Base-by-base conservation (phyloP, 2,888 invertebrate genomes). In the Cataglyphis livida region DNA sequence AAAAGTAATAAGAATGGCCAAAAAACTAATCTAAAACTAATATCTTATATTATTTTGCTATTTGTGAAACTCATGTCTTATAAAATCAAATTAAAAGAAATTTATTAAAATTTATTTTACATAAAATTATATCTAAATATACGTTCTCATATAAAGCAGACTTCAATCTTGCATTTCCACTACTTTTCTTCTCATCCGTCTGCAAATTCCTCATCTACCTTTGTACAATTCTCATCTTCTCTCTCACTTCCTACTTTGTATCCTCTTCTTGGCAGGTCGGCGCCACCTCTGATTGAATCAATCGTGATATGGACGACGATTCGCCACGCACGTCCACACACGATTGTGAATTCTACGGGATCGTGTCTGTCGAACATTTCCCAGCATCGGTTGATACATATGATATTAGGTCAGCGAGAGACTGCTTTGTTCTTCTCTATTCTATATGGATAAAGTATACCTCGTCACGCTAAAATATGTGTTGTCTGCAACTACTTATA, bases 211-310 rank as follows among this genome's bases (percentile, higher is more conserved):
- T 75, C 75, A 75, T 51, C 61, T 64, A 54, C 78, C 48, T 54
- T 32, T 15, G n/a, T 32, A 68, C 54, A 38, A 59, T 65, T 75
- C 68, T 70, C 75, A 51, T 66, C 25, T 59, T 51, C 9, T 64
- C 32, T 66, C 59, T 70, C 61, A 38, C 65, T 73, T 65, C 51
- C 54, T 64, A 51, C 28, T 81, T 71, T 41, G 18, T 79, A 81
- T 75, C 85, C 73, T 82, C 78, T 76, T 66, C 84, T 70, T 61
- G 73, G 75, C 66, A 48, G 83, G 84, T 87, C 84, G 93, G 93
- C 93, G 93, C 93, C 93, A 92, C 91, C 89, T 92, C 88, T 92
- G 92, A 93, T 93, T 91, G 91, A 92, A 93, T 92, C 89, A 89
- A 87, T 90, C 84, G 85, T 86, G 87, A 85, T 87, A 85, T 85